Evolutionary conservation across 2,113 vertebrate genomes (phyloP).

Genomic region (Dasyprocta punctata): DNA sequence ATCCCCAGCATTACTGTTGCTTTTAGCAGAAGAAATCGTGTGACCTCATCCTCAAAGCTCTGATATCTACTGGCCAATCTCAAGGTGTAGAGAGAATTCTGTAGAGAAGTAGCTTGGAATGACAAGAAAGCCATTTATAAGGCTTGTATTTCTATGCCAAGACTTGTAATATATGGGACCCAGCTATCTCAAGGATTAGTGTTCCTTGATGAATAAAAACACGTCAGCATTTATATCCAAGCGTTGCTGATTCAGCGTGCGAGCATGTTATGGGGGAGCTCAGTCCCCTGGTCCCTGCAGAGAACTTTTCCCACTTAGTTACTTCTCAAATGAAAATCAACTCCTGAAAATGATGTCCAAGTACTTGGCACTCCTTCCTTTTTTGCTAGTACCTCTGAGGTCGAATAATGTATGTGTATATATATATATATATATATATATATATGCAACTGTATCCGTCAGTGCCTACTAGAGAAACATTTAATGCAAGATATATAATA

Average conservation of each 20-base stretch:
- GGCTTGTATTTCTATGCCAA: neutral
- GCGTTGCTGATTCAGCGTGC: neutral
- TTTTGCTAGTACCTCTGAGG: neutral
- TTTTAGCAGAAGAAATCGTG: neutral
- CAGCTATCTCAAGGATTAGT: slow-evolving; percentile 4
- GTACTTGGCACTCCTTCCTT: neutral
- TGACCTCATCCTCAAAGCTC: neutral
- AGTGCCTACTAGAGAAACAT: neutral
- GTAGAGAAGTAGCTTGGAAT: neutral
- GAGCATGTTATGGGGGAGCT: neutral
- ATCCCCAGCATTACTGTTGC: too few species aligned
- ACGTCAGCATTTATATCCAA: neutral
- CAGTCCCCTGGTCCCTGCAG: neutral
- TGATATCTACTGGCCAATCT: neutral
- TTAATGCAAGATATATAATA: neutral
- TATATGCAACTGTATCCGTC: neutral
- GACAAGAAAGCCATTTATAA: neutral
- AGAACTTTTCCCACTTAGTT: neutral
- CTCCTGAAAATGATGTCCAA: neutral
- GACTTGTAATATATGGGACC: neutral
- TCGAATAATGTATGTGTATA: too few species aligned
- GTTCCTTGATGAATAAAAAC: neutral
- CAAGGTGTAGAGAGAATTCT: neutral
- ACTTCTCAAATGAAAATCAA: neutral
- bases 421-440: neutral